A percentile compares a stretch with the other conserved stretches of the same genome.
Conservation (phyloP, 2,888 invertebrate species). For the Hydropsyche betteni region DNA sequence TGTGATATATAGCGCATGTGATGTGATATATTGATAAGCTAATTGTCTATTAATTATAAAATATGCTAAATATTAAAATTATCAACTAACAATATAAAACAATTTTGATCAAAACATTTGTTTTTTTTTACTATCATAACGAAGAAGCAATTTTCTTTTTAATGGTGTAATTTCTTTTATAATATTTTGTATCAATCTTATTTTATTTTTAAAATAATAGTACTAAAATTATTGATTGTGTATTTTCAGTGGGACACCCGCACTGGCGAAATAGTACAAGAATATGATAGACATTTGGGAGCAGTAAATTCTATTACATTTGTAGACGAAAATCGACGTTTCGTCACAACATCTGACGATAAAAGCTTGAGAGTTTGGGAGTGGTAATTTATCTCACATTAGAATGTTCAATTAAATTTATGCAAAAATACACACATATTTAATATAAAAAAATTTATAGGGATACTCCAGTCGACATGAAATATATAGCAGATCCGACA, state of each 20-base stretch:
- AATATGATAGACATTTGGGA: slow-evolving; percentile 98
- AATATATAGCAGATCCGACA: slow-evolving; percentile 98
- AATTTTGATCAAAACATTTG: too few species aligned
- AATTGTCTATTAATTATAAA: too few species aligned
- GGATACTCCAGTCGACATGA: slow-evolving; percentile 98
- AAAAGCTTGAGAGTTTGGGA: slow-evolving; percentile 99
- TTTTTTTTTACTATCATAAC: too few species aligned
- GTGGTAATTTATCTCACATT: slow-evolving; percentile 70
- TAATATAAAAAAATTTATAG: slow-evolving; percentile 55
- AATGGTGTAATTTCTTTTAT: too few species aligned
- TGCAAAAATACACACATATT: background rate
- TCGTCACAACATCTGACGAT: slow-evolving; percentile 99
- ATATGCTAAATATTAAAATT: too few species aligned
- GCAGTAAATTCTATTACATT: slow-evolving; percentile 99
- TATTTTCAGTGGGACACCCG: slow-evolving; percentile 90
- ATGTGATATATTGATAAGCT: too few species aligned
- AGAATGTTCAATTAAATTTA: background rate
- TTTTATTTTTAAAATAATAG: background rate
- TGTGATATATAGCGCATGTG: too few species aligned
- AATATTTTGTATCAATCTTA: too few species aligned
- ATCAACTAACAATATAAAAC: too few species aligned
- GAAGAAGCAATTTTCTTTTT: too few species aligned
- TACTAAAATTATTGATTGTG: slow-evolving; percentile 42
- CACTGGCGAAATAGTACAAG: slow-evolving; percentile 94
- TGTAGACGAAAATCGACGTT: slow-evolving; percentile 96